Evolutionary conservation across 2,797 vertebrate species (phyloP), one percentile per base, ranked within the genome.

Genomic region (Arctocebus calabarensis): DNA sequence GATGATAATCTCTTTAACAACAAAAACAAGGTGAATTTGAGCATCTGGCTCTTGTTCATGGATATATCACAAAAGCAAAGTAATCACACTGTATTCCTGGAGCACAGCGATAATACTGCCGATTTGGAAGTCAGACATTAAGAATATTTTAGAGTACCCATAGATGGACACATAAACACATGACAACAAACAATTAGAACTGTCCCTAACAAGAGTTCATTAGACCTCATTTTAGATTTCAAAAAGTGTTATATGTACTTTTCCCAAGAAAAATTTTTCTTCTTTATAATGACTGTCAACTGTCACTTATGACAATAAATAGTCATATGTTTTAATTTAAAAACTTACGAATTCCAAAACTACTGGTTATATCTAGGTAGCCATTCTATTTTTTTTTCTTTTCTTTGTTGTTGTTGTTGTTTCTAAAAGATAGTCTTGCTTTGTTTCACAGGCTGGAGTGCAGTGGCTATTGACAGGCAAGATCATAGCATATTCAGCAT

Each of bases 1-100:
- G 97, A 97, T 98, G 88, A 98, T 99, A 99, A 99, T 99, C 99
- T 99, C 97, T 99, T 99, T 99, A 99, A 68, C 48, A 95, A 79
- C n/a, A 61, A 85, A 27, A 66, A 43, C 32, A 97, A 93, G 97
- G 97, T 97, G 96, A 99, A 98, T 97, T 92, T 95, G 98, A 98
- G 97, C 97, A 98, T 98, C 98, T 98, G 98, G 97, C 98, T 98
- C 94, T 98, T 97, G 96, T 29, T 95, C 95, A 95, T 95, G 97
- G 94, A 95, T 97, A 97, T 96, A 93, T 96, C 92, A 97, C 97
- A 98, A 98, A 98, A 1, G 74, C 96, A 93, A 55, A 97, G 93
- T 98, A 98, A 99, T 99, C 98, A 97, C 94, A 98, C 98, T 97
- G 98, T 97, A 96, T 96, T 96, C 43, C 4, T 23, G 97, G 95